A percentile compares a stretch with the other conserved stretches of the same genome.
Conservation (phyloP, 1,140 invertebrate species). For the Rhynchophorus ferrugineus region DNA sequence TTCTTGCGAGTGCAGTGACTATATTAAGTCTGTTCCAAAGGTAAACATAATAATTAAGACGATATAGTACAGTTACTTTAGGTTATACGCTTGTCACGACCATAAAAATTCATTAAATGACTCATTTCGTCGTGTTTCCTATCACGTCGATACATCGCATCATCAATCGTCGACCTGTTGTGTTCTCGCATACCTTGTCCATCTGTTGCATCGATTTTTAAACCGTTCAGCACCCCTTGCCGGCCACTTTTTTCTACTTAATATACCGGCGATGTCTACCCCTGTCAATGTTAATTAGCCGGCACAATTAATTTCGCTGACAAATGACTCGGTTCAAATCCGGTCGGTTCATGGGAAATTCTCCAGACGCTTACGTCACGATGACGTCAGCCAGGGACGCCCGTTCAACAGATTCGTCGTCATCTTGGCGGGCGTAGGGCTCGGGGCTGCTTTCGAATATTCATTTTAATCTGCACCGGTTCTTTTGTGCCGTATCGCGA, state of each 20-base stretch:
- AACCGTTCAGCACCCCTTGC: no score
- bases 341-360: background rate
- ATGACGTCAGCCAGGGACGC: background rate
- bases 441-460: background rate
- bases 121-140: no score
- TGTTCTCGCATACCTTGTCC: no score
- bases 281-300: no score
- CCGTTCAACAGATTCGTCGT: conserved; percentile 1
- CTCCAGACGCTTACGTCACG: background rate
- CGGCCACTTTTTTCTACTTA: no score
- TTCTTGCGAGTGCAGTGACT: no score
- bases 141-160: no score
- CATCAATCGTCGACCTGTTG: no score
- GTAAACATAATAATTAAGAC: no score
- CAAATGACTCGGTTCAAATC: background rate
- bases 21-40: no score
- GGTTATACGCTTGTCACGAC: background rate
- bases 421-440: background rate
- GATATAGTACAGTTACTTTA: conserved; percentile 4
- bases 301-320: background rate
- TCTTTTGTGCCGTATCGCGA: background rate
- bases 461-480: background rate
- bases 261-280: background rate
- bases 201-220: no score
- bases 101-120: background rate